Conservation (phyloP, 2,888 invertebrate species). For the Caenorhabditis zanzibari region DNA sequence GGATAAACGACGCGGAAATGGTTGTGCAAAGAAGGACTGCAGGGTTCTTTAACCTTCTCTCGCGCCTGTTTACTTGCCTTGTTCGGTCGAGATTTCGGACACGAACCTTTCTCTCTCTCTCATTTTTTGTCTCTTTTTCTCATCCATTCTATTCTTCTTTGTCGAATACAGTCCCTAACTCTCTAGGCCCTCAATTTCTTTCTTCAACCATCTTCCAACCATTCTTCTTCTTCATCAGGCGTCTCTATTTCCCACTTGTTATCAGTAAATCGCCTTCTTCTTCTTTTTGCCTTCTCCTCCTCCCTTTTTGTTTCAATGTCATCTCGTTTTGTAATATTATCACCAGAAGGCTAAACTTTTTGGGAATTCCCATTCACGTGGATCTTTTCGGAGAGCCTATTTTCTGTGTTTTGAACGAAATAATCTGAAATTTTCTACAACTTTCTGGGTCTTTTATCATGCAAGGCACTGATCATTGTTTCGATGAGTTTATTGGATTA, state of each 20-base stretch:
- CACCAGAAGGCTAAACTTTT: constrained; percentile 21
- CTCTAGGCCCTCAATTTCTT: constrained; percentile 8
- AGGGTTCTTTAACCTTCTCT: constrained; percentile 10
- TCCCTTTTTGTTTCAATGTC: constrained; percentile 49
- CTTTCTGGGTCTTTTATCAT: constrained; percentile 17
- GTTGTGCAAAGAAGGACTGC: constrained; percentile 42
- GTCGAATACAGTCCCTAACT: constrained; percentile 37
- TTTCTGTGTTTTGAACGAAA: neutral
- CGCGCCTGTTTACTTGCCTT: constrained; percentile 63
- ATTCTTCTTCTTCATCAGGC: too few species aligned
- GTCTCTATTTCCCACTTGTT: constrained; percentile 40
- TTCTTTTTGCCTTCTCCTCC: constrained; percentile 28
- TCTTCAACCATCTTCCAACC: constrained; percentile 31
- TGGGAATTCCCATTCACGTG: constrained; percentile 51
- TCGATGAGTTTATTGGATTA: constrained; percentile 38
- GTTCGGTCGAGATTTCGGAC: constrained; percentile 64
- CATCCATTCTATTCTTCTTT: constrained; percentile 22
- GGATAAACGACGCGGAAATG: constrained; percentile 60
- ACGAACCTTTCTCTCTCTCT: constrained; percentile 33
- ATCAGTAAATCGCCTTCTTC: constrained; percentile 47
- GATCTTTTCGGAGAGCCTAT: neutral
- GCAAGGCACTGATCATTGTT: constrained; percentile 38
- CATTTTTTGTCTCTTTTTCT: constrained; percentile 2
- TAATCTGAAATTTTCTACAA: neutral
- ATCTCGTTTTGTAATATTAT: constrained; percentile 55